These are phyloP conservation scores for Butorides virescens DNA, from an alignment of 2,113 vertebrate species.

Conservation along the genomic window DNA sequence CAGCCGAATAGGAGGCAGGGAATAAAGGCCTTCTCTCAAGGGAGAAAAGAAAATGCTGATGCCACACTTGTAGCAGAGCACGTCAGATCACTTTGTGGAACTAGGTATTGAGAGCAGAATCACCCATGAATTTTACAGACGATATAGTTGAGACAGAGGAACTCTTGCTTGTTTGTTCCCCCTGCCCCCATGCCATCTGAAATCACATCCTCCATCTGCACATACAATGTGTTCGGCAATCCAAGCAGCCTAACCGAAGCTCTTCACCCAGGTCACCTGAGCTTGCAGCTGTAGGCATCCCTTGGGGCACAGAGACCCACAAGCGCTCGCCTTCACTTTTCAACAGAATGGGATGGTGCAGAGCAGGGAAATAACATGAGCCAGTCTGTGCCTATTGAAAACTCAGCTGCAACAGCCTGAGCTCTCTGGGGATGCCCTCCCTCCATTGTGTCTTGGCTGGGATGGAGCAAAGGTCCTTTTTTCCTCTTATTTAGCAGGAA, in stretches of 20 bases:
- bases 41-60: background rate
- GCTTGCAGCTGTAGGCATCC: background rate
- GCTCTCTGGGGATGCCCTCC: slow-evolving; percentile 1
- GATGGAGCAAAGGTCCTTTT: slow-evolving; percentile 42
- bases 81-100: background rate
- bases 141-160: background rate
- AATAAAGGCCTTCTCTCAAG: background rate
- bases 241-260: background rate
- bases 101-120: background rate
- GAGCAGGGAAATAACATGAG: background rate
- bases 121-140: background rate
- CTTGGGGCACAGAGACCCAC: background rate
- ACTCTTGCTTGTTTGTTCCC: background rate
- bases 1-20: background rate
- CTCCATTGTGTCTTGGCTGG: slow-evolving; percentile 16
- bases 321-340: background rate
- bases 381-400: background rate
- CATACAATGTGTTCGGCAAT: rapidly evolving
- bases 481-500: slow-evolving; percentile 36
- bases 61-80: background rate
- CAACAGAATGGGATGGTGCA: rapidly evolving
- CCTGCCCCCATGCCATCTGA: background rate
- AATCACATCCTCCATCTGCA: background rate
- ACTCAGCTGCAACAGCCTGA: background rate
- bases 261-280: background rate